A percentile compares a stretch with the other conserved stretches of the same genome.
phyloP scores from a whole-genome alignment of 2,888 invertebrate species.

The Troilus luridus region DNA sequence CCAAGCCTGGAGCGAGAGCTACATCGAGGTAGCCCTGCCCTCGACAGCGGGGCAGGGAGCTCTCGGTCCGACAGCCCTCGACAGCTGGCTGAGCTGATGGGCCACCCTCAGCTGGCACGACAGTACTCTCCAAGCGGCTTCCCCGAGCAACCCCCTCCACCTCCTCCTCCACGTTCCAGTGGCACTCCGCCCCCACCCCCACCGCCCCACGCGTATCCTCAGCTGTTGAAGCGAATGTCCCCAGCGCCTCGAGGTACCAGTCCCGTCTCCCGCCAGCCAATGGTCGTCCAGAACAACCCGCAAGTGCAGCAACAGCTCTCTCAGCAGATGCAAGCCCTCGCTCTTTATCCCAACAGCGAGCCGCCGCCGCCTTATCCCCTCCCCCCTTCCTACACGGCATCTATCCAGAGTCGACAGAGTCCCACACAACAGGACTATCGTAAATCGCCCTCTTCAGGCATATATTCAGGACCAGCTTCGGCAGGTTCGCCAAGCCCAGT shows the following conservation, averaged over 20 bases:
- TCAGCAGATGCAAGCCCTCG: constrained; percentile 90
- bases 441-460: constrained; percentile 89
- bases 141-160: constrained; percentile 77
- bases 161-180: constrained; percentile 82
- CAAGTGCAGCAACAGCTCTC: constrained; percentile 85
- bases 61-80: constrained; percentile 92
- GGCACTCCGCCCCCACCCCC: constrained; percentile 73
- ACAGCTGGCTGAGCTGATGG: constrained; percentile 72
- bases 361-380: constrained; percentile 81
- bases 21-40: constrained; percentile 84
- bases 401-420: constrained; percentile 89
- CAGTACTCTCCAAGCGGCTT: constrained; percentile 81
- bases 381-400: constrained; percentile 88
- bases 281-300: constrained; percentile 85
- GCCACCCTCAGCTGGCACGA: constrained; percentile 78
- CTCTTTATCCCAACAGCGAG: constrained; percentile 77
- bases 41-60: constrained; percentile 90
- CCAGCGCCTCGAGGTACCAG: constrained; percentile 81
- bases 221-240: constrained; percentile 83
- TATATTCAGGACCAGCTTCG: constrained; percentile 79
- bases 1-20: constrained; percentile 90
- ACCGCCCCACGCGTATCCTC: constrained; percentile 77
- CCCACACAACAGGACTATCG: constrained; percentile 86
- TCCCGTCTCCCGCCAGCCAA: constrained; percentile 81
- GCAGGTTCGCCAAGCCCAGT: constrained; percentile 89